Evolutionary conservation across 2,888 invertebrate genomes (phyloP).

Genomic region (Stenodera caucasica): DNA sequence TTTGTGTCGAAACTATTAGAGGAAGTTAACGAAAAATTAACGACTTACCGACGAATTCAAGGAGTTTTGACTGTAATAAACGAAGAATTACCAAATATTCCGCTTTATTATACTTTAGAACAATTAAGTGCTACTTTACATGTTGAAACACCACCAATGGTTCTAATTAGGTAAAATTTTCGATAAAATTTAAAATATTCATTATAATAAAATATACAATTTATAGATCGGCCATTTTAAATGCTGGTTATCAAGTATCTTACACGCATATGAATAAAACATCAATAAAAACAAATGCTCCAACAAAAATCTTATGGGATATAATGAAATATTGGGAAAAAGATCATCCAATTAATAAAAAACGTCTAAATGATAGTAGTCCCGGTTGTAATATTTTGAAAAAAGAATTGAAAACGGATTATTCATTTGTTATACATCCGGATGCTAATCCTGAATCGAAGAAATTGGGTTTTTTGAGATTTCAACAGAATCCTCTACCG

Average conservation of each 20-base stretch:
- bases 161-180: conserved; percentile 63
- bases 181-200: neutral
- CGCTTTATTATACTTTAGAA: conserved; percentile 85
- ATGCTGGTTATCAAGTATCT: conserved; percentile 89
- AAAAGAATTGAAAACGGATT: conserved; percentile 55
- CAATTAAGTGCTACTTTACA: conserved; percentile 75
- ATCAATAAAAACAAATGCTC: conserved; percentile 93
- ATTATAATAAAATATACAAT: conserved; percentile 12
- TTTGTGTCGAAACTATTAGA: conserved; percentile 74
- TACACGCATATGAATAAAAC: conserved; percentile 86
- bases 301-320: conserved; percentile 86
- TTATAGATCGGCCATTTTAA: conserved; percentile 83
- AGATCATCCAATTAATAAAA: conserved; percentile 66
- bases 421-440: conserved; percentile 62
- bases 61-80: conserved; percentile 79
- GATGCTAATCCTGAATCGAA: conserved; percentile 82
- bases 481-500: conserved; percentile 83
- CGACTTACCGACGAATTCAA: conserved; percentile 73
- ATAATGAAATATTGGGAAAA: conserved; percentile 81
- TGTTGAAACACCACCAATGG: conserved; percentile 69
- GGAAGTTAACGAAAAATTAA: conserved; percentile 57
- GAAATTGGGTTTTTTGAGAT: conserved; percentile 71
- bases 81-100: conserved; percentile 82
- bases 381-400: conserved; percentile 62
- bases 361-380: conserved; percentile 60